Percentiles rank a stretch among this genome's conserved stretches.
phyloP scores from a whole-genome alignment of 2,888 invertebrate genomes.

The Harmothoe impar region DNA sequence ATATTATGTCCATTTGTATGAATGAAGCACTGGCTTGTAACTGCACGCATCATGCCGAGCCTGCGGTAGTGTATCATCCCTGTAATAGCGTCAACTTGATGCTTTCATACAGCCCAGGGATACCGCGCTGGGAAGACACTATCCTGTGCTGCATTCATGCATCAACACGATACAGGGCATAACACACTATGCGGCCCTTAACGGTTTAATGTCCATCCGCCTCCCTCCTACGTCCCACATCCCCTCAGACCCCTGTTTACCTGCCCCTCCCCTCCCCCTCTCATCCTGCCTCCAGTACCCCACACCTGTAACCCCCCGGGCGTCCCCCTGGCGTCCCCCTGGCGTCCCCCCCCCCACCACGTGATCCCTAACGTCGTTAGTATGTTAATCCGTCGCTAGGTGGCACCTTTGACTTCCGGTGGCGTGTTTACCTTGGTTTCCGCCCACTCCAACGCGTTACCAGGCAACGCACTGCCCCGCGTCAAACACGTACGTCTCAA shows the following conservation, averaged over 20 bases:
- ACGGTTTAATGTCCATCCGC: neutral
- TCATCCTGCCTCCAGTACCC: neutral
- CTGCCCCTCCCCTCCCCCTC: neutral
- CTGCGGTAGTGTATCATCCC: too few species aligned
- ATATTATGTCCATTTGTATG: too few species aligned
- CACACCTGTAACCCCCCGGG: neutral
- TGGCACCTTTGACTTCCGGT: neutral
- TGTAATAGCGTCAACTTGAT: too few species aligned
- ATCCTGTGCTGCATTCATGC: too few species aligned
- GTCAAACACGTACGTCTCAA: slow-evolving; percentile 1
- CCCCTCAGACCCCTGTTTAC: neutral
- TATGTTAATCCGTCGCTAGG: neutral
- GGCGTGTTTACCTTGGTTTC: neutral
- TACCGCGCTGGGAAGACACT: too few species aligned
- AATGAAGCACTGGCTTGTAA: too few species aligned
- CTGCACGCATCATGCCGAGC: too few species aligned
- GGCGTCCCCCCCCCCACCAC: neutral
- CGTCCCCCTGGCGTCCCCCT: neutral
- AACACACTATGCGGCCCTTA: too few species aligned
- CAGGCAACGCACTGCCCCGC: slow-evolving; percentile 42
- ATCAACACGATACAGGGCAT: too few species aligned
- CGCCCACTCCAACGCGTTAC: neutral
- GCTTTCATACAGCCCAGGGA: too few species aligned
- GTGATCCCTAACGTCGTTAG: neutral
- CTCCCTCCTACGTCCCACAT: neutral